Base-by-base conservation (phyloP, 1,140 invertebrate species). In the Macrosteles quadrilineatus region DNA sequence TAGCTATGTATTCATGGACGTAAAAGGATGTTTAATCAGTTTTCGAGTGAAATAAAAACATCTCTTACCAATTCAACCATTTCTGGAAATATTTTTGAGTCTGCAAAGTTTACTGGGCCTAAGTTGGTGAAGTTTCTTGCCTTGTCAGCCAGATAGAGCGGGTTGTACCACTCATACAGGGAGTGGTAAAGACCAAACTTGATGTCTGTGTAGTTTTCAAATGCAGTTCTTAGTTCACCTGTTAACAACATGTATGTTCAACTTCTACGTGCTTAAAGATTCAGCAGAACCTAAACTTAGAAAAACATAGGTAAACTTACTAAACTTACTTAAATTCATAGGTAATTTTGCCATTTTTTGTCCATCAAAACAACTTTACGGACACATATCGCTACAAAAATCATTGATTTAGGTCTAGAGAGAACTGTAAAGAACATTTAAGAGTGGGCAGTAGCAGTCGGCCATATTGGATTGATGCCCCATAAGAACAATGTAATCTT, bases 91-190 rank as follows among this genome's bases (percentile, higher is more conserved):
- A 89, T 82, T 81, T 94, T 94, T 1, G 84, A 78, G 1, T 82
- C 79, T 0, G 89, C 87, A 77, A 90, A 97, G 36, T 83, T 77
- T 14, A 86, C 82, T 2, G 88, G 89, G n/a, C 27, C 25, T 25
- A 59, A 59, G 25, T 59, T 9, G 27, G 82, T 82, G 73, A 89
- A 94, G 53, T 88, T 85, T 45, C 84, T 86, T 0, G 76, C 73
- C 78, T 91, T 91, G 76, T 97, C 95, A 29, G 85, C 75, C 19
- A 91, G 75, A 78, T 93, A 97, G 30, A 95, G 79, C 0, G 93
- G 93, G 82, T 97, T 92, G 76, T 87, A 97, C 95, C 95, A 97
- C 80, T 97, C 95, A 77, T 89, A 96, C 12, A 96, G 76, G 0
- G 94, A 96, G 78, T 97, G 92, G 78, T 97, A 97, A 0, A 96